phyloP scores from a whole-genome alignment of 1,140 invertebrate species.

The Aphidius ervi region DNA sequence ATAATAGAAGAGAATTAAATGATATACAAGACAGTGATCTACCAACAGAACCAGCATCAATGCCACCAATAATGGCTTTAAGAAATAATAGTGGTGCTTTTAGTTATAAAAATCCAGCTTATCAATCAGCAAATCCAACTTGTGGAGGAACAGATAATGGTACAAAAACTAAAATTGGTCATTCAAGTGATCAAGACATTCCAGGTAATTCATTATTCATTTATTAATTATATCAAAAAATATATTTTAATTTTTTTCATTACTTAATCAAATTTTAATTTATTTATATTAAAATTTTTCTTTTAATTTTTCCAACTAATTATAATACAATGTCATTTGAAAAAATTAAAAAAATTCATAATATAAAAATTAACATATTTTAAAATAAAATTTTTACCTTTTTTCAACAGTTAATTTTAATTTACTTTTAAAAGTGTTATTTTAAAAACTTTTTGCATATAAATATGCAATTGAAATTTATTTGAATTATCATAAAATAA shows the following conservation, averaged over 20 bases:
- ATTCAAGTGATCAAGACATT: constrained; percentile 52
- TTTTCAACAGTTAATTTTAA: too few species aligned
- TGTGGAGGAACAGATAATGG: constrained; percentile 38
- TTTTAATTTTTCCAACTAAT: background rate
- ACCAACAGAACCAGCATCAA: constrained; percentile 54
- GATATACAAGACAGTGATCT: constrained; percentile 44
- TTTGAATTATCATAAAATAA: too few species aligned
- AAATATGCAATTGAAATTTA: too few species aligned
- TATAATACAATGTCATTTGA: background rate
- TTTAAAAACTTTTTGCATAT: too few species aligned
- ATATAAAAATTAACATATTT: too few species aligned
- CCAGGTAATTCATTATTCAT: constrained; percentile 35
- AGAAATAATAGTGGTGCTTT: constrained; percentile 54
- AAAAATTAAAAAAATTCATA: too few species aligned
- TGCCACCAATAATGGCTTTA: constrained; percentile 53
- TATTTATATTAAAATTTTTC: background rate
- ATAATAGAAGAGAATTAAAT: constrained; percentile 24
- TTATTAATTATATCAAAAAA: background rate
- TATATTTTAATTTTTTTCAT: background rate
- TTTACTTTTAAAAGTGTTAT: too few species aligned
- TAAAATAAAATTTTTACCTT: too few species aligned
- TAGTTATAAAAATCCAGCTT: constrained; percentile 68
- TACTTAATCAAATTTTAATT: too few species aligned
- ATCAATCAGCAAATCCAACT: constrained; percentile 68
- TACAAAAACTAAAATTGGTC: constrained; percentile 38